Base-by-base conservation (phyloP, 2,888 invertebrate species). In the Aethes cnicana region DNA sequence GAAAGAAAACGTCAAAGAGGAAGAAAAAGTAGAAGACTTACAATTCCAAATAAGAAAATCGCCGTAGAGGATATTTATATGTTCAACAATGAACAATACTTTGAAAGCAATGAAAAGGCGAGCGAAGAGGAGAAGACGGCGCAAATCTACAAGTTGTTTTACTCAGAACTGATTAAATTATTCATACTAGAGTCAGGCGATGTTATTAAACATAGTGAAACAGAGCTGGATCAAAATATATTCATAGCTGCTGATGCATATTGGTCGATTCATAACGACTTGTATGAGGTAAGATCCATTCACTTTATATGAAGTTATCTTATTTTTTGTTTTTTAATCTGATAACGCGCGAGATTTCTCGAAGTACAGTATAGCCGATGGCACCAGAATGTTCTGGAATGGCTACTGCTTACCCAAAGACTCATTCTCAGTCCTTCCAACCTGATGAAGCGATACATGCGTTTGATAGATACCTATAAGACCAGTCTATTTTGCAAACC, bases 231-330 rank as follows among this genome's bases (percentile, higher is more conserved):
- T 55, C 75, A 79, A 35, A 74, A 82, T 42, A 75, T 92, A 25
- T 71, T 90, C 33, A 55, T 77, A 23, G 78, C 91, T 16, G 81
- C 88, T 0, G 72, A 80, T 55, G 80, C 91, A 46, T 90, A 91
- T 54, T 88, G 91, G 25, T 82, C 82, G 30, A 84, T 92, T 1
- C 89, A 91, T 1, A 77, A 79, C 33, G 84, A 90, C 53, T 73
- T 94, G 7, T 90, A 91, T 54, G 88, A 91, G 74, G 93, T 93
- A 81, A 74, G 64, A 16, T 56, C 18, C 9, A 3, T 11, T 18
- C 1, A 14, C n/a, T 17, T 8, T n/a, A 6, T 8, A 26, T 23
- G 5, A 16, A 18, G 11, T 33, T 5, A 17, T 7, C 11, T 11
- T 25, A 17, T n/a, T 8, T 1, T 8, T 6, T 1, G 14, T 14